Evolutionary conservation across 2,113 vertebrate species (phyloP).

Genomic region (Cygnus buccinator): DNA sequence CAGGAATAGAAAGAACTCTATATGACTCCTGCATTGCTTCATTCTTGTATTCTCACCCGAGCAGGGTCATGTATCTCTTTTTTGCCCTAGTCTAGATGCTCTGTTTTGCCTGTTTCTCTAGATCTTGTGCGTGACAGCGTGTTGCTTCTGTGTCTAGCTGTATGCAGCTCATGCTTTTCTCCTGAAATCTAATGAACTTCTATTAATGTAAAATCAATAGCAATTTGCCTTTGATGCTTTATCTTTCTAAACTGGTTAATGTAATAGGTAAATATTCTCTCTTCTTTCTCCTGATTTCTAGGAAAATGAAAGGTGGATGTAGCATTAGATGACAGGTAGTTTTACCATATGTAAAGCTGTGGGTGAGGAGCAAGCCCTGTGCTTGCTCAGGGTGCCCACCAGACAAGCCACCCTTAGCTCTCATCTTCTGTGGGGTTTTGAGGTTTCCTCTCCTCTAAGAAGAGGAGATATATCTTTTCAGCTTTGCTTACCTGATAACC

Average conservation of each 20-base stretch:
- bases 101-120: background rate
- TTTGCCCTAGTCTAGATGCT: background rate
- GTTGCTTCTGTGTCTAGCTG: background rate
- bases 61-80: constrained; percentile 7
- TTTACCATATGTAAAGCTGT: background rate
- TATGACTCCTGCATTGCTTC: constrained; percentile 23
- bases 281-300: background rate
- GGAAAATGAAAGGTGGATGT: background rate
- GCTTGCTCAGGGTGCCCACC: background rate
- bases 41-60: constrained; percentile 24
- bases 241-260: background rate
- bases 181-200: background rate
- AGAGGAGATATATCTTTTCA: background rate
- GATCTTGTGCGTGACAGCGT: background rate
- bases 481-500: background rate
- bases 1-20: too few relatives aligned
- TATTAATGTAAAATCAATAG: background rate
- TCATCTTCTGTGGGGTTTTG: background rate
- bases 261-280: background rate
- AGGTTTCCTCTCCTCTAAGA: background rate
- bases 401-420: background rate
- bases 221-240: background rate
- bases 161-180: background rate
- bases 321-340: background rate
- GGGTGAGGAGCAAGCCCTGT: background rate